Percentiles rank a stretch among this genome's conserved stretches.
Conservation (phyloP, 2,113 vertebrate genomes). For the Brachionichthys hirsutus region DNA sequence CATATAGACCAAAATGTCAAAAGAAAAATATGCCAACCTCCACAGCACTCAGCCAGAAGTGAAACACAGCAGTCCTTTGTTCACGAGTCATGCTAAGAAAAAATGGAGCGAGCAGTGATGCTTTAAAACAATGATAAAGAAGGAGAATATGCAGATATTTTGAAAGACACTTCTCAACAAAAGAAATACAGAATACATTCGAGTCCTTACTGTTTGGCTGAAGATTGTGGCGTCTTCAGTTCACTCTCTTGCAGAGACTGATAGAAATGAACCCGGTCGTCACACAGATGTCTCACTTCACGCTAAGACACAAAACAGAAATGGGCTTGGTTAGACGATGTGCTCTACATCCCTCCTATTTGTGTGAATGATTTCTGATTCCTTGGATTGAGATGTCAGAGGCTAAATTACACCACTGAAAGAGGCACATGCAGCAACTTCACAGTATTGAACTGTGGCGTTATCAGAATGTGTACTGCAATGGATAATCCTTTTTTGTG, state of each 20-base stretch:
- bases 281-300: conserved; percentile 71
- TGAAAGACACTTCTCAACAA: not conserved
- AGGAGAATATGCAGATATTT: not conserved
- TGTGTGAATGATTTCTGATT: too few relatives aligned
- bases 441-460: too few relatives aligned
- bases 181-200: not conserved
- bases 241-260: conserved; percentile 73
- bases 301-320: conserved; percentile 40
- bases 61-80: conserved; percentile 73
- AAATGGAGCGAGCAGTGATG: not conserved
- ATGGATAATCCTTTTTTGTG: too few relatives aligned
- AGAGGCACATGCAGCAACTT: too few relatives aligned
- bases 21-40: conserved; percentile 72
- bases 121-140: not conserved
- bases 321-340: not conserved
- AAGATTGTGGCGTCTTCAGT: conserved; percentile 40
- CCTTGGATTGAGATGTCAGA: too few relatives aligned
- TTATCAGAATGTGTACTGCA: too few relatives aligned
- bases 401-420: too few relatives aligned
- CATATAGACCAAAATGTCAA: not conserved
- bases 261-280: conserved; percentile 72
- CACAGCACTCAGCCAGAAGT: conserved; percentile 81
- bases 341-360: not conserved
- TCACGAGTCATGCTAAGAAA: conserved; percentile 64
- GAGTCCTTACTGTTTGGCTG: conserved; percentile 60